Conservation (phyloP, 2,888 invertebrate genomes). For the Venusia cambrica region DNA sequence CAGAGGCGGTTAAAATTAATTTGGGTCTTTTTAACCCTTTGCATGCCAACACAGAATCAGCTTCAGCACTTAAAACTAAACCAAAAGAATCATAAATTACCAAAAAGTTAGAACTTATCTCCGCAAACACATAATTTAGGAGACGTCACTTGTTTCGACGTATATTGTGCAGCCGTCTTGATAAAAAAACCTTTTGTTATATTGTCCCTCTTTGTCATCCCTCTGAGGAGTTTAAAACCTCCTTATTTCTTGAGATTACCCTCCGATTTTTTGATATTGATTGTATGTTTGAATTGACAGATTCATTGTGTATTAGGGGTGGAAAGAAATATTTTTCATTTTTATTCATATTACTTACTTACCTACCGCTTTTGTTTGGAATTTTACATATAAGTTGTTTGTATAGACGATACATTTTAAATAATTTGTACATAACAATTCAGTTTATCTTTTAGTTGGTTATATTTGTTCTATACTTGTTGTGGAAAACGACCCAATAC, state of each 20-base stretch:
- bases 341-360: no score
- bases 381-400: no score
- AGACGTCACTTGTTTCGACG: slow-evolving; percentile 28
- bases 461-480: no score
- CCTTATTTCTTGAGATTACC: slow-evolving; percentile 43
- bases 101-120: slow-evolving; percentile 24
- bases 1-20: no score
- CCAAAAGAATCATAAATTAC: slow-evolving; percentile 29
- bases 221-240: slow-evolving; percentile 45
- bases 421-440: no score
- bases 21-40: no score
- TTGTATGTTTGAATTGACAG: slow-evolving; percentile 22
- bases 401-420: no score
- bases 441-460: no score
- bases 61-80: slow-evolving; percentile 21
- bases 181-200: slow-evolving; percentile 45
- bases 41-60: neutral
- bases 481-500: no score
- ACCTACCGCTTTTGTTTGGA: no score
- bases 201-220: slow-evolving; percentile 31
- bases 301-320: slow-evolving; percentile 12
- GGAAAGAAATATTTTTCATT: neutral
- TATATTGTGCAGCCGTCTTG: slow-evolving; percentile 27
- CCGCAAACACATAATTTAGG: slow-evolving; percentile 35
- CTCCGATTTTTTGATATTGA: slow-evolving; percentile 23